These are phyloP conservation scores for Hermaeophaga mercurialis DNA, from an alignment of 2,888 invertebrate species.

Conservation along the genomic window DNA sequence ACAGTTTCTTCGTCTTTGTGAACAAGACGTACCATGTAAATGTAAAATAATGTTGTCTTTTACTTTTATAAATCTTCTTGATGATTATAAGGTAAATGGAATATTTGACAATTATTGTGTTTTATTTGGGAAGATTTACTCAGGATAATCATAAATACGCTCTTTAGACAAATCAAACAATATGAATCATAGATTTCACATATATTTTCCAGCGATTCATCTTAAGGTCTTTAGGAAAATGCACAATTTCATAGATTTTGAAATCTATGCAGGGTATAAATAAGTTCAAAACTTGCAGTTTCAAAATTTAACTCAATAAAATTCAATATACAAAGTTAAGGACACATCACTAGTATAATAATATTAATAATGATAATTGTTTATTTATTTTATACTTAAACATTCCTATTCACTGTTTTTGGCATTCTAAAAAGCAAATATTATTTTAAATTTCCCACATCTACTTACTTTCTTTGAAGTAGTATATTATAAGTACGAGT, in stretches of 20 bases:
- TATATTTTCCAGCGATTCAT: not conserved
- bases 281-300: constrained; percentile 51
- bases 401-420: constrained; percentile 13
- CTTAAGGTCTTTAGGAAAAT: constrained; percentile 9
- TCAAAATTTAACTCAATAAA: constrained; percentile 47
- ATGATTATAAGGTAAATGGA: no score
- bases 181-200: constrained; percentile 6
- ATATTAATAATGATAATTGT: constrained; percentile 31
- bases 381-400: constrained; percentile 21
- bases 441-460: no score
- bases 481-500: no score
- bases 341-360: constrained; percentile 56
- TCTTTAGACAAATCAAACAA: constrained; percentile 13
- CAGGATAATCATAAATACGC: constrained; percentile 13
- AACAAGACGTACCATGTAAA: no score
- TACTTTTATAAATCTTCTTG: no score
- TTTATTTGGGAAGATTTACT: no score
- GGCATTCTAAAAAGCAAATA: no score
- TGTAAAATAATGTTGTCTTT: no score
- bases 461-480: no score
- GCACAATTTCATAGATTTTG: constrained; percentile 26
- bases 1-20: no score
- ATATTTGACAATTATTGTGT: no score
- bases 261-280: constrained; percentile 52
- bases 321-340: constrained; percentile 48